A percentile compares a stretch with the other conserved stretches of the same genome.
Evolutionary conservation across 1,140 invertebrate species (phyloP).

Genomic region (Drosophila prosaltans): DNA sequence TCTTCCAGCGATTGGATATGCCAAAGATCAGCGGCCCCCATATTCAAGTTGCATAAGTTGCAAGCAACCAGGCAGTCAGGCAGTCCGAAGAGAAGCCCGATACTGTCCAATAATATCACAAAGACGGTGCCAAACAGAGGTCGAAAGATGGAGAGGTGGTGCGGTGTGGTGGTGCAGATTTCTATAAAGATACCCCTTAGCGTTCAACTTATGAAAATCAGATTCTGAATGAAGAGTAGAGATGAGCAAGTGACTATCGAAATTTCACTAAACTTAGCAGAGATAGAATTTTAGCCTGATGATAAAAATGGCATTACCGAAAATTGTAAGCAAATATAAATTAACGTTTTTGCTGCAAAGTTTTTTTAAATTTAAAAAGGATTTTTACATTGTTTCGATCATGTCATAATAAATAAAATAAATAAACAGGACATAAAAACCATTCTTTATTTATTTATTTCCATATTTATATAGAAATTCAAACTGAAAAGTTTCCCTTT

Average conservation of each 20-base stretch:
- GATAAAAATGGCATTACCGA: no score
- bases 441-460: no score
- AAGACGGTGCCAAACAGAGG: not conserved
- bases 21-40: constrained; percentile 52
- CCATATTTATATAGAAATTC: no score
- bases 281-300: no score
- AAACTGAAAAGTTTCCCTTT: no score
- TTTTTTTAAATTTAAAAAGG: no score
- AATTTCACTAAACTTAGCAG: not conserved
- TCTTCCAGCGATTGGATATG: constrained; percentile 78
- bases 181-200: constrained; percentile 4
- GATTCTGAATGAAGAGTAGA: constrained; percentile 13
- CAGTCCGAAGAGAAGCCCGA: constrained; percentile 9
- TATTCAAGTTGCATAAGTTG: constrained; percentile 66
- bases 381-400: no score
- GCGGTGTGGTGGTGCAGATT: not conserved
- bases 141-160: not conserved
- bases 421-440: no score
- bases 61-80: constrained; percentile 31
- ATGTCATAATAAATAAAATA: no score
- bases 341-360: no score
- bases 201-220: constrained; percentile 9
- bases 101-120: not conserved
- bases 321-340: no score
- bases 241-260: constrained; percentile 11